phyloP scores from a whole-genome alignment of 2,113 vertebrate genomes.

The Delphinus delphis region DNA sequence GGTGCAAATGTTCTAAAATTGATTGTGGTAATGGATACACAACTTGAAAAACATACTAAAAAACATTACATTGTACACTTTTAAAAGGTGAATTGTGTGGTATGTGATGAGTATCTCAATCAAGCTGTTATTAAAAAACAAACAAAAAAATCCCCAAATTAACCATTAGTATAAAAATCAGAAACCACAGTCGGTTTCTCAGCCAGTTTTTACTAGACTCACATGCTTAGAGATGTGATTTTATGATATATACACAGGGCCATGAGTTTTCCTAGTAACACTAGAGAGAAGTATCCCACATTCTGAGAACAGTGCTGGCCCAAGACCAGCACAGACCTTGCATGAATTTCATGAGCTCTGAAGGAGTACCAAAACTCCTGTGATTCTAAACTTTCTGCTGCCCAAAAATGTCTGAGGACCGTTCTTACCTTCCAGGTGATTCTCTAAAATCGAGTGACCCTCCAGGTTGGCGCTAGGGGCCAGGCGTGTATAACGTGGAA shows the following conservation, averaged over 20 bases:
- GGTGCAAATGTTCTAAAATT: no score
- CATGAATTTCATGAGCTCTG: rapidly evolving
- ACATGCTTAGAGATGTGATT: rapidly evolving
- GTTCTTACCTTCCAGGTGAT: neutral
- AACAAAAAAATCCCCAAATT: no score
- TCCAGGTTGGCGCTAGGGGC: rapidly evolving
- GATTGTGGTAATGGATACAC: no score
- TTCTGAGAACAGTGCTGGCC: rapidly evolving
- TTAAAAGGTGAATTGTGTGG: no score
- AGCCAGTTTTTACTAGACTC: neutral
- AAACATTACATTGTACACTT: no score
- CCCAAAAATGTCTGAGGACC: neutral
- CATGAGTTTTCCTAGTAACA: neutral
- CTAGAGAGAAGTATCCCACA: rapidly evolving
- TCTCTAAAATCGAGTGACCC: neutral
- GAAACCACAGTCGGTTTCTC: neutral
- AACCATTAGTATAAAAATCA: no score
- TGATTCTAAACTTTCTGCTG: neutral
- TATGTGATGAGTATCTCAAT: no score
- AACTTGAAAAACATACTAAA: no score
- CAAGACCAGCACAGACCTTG: rapidly evolving
- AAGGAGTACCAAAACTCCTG: rapidly evolving
- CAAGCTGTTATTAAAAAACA: no score
- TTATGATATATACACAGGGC: rapidly evolving
- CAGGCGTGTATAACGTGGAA: rapidly evolving